Base-by-base conservation (phyloP, 2,113 vertebrate genomes). In the cat (Felis catus) region DNA sequence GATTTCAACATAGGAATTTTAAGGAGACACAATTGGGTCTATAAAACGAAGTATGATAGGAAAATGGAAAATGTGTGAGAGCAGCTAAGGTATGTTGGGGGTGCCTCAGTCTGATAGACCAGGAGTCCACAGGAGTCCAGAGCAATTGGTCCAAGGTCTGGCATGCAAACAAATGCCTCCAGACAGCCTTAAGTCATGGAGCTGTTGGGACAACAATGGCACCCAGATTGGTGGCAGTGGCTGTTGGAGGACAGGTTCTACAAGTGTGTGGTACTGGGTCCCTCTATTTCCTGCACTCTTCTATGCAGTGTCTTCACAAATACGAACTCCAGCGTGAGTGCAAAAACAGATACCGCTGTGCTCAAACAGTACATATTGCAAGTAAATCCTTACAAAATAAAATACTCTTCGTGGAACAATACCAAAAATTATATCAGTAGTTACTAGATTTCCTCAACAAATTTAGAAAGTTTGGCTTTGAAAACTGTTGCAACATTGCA, bases 401-500 rank as follows among this genome's bases (percentile, higher is more conserved):
- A 89, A 79, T 45, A 45, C 6, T 48, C 81, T 66, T 53, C 41
- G 55, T 73, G 39, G 6, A 11, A 27, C 18, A 78, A 70, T 51
- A 25, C 33, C 19, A 45, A 45, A 82, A 58, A 18, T 8, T 51
- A 15, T 81, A 36, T 36, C 4, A 36, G 16, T 66, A 48, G 27
- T 48, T 63, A 21, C 79, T 91, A 87, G 21, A 71, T 83, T 84
- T 84, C 74, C 51, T 80, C 27, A 68, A 81, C 4, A 80, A 51
- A 68, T 80, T 79, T 53, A 81, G 25, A 92, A 94, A 65, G 6
- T 87, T 18, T 95, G 13, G 4, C 73, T 92, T 84, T 51, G 11
- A 53, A 93, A 93, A 74, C 58, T n/a, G 8, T 21, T 86, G 1
- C 6, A 84, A 27, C 1, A 55, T 31, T 39, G 16, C 10, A 78